Evolutionary conservation across 2,888 invertebrate species (phyloP), one percentile per base, ranked within the genome.

Genomic region (Crocallis elinguaria): DNA sequence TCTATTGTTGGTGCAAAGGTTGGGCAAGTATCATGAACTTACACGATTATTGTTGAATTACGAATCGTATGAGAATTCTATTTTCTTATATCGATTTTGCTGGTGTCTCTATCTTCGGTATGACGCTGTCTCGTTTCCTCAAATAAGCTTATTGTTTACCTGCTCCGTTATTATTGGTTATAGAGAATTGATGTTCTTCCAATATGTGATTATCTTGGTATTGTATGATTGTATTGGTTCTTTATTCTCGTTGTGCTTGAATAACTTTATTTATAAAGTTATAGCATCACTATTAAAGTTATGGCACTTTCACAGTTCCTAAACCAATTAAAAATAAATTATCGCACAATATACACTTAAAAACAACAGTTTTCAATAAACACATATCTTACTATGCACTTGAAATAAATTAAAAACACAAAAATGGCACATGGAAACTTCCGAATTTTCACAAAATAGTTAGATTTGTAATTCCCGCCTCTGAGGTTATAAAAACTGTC

Each of bases 11-110:
- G 42, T 37, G 37, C 48, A 54, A 54, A 82, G 79, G 81, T 88
- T 87, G 81, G 80, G 84, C 77, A 88, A 86, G 79, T 83, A 90
- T 89, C 85, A 84, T 89, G 88, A 89, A 91, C 89, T 87, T 89
- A 90, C 88, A 89, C 86, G 86, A 90, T 87, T 87, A 88, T 86
- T 84, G 84, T 85, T 78, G 84, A 79, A 89, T 89, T 88, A 88
- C 82, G 73, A 79, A 87, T 84, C 82, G 86, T 90, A 89, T 88
- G 88, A 89, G 89, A 90, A 90, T 83, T 89, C 87, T 89, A 90
- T 89, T 89, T 88, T 88, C 86, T 87, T 78, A 19, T 38, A 46
- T 82, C 74, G 81, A 81, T 82, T 84, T 81, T 70, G 71, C 51
- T 60, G 78, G 71, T 66, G 36, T 84, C 79, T 64, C 76, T 39